These are phyloP conservation scores for Procavia capensis DNA, from an alignment of 2,113 vertebrate genomes.

Conservation along the genomic window DNA sequence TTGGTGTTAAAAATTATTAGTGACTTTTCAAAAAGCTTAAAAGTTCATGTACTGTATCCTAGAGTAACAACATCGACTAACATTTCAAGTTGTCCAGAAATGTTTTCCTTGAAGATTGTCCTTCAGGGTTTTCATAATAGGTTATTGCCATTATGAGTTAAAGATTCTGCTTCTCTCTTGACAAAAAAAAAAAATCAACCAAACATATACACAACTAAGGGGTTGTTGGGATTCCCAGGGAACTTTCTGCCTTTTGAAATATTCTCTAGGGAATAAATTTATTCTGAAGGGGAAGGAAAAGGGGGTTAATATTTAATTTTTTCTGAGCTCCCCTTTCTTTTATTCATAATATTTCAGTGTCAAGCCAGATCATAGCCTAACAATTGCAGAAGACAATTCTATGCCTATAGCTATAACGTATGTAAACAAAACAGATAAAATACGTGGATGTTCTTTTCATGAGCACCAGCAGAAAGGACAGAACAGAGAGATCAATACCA, in stretches of 20 bases:
- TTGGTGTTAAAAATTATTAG: not conserved
- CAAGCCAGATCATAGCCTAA: conserved; percentile 13
- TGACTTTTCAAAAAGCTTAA: not conserved
- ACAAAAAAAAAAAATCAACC: conserved; percentile 46
- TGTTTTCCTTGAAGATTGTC: not conserved
- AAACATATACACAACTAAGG: not conserved
- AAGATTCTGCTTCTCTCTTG: not conserved
- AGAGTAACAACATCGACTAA: not conserved
- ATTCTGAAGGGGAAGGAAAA: not conserved
- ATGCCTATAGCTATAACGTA: conserved; percentile 7
- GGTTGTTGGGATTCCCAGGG: not conserved
- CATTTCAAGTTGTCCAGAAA: not conserved
- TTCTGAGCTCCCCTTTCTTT: conserved; percentile 2
- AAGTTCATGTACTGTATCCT: not conserved
- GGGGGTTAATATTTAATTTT: conserved; percentile 5
- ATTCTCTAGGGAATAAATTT: conserved; percentile 31
- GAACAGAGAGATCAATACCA: not conserved
- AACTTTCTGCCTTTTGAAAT: not conserved
- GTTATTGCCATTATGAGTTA: conserved; percentile 39
- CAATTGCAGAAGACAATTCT: not conserved
- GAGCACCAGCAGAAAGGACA: not conserved
- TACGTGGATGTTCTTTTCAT: conserved; percentile 33
- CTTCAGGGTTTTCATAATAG: conserved; percentile 28
- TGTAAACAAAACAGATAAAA: conserved; percentile 9
- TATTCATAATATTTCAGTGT: conserved; percentile 33